Evolutionary conservation across 1,140 invertebrate species (phyloP), one percentile per base, ranked within the genome.

Genomic region (Drosophila cardini): DNA sequence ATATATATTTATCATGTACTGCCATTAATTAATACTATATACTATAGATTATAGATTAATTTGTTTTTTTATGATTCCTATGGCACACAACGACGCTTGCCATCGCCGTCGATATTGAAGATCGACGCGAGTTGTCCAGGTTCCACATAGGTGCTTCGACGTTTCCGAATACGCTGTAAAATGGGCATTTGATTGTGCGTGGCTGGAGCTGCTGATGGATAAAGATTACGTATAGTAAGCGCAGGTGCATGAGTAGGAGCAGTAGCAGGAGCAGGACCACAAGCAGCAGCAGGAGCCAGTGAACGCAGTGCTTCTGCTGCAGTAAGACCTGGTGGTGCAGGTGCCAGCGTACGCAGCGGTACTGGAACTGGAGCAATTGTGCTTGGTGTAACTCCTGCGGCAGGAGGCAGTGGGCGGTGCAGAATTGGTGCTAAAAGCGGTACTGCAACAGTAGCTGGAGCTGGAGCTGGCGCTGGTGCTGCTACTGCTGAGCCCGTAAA

Each of bases 101-200:
- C 0, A 45, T 45, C 43, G 15, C 2, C 21, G 21, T 26, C 21
- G 2, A 26, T 5, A 4, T 18, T 45, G 8, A 8, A 48, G 4
- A 0, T 16, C 1, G 9, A 48, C 40, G 36, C 3, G 5, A 45
- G 40, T 38, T 57, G 62, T 0, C 57, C 34, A 2, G 15, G 42
- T 4, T 74, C 60, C 11, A 70, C 43, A 15, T 48, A 60, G 7
- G 62, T 82, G 16, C 46, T 70, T 15, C 75, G 75, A n/a, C 80
- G 65, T 52, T 78, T 83, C 0, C 4, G 0, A 1, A 73, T 61
- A n/a, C 78, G 72, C n/a, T 62, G 13, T 21, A 63, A 4, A 4
- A 61, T 61, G 56, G 56, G 18, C 36, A 40, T 0, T n/a, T 40
- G 38, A 2, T 50, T 11, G n/a, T 1, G 50, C 50, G 16, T 16